phyloP scores from a whole-genome alignment of 2,113 vertebrate species.

The Formicarius rufipectus region DNA sequence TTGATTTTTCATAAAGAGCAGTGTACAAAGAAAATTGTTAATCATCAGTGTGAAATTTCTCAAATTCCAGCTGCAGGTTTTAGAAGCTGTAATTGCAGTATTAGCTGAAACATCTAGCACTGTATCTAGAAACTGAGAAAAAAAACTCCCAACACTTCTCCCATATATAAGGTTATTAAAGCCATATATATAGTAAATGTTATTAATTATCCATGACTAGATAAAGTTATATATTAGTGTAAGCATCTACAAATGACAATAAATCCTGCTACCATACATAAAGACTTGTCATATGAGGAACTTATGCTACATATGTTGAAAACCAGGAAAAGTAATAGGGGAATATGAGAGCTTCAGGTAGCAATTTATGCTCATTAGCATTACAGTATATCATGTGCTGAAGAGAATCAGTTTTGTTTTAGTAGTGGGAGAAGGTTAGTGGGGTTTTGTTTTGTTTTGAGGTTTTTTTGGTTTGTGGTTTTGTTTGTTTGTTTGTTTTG shows the following conservation, averaged over 20 bases:
- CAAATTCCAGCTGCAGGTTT: not conserved
- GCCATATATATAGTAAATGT: not conserved
- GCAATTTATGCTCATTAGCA: not conserved
- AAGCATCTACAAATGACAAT: not conserved
- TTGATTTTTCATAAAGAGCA: not conserved
- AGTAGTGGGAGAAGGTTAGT: not conserved
- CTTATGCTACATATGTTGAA: not conserved
- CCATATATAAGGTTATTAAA: not conserved
- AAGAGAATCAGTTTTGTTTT: not conserved
- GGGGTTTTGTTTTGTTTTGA: fast-evolving
- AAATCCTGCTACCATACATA: not conserved
- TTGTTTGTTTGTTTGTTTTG: too few relatives aligned
- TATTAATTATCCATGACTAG: not conserved
- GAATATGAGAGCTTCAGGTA: not conserved
- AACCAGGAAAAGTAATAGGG: not conserved
- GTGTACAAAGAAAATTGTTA: not conserved
- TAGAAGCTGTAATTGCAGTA: not conserved
- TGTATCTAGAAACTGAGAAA: not conserved
- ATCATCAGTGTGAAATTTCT: not conserved
- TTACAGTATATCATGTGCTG: not conserved
- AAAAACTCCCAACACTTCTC: not conserved
- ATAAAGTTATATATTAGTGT: not conserved
- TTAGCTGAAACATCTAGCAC: not conserved
- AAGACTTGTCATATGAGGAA: not conserved
- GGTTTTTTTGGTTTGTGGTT: too few relatives aligned